phyloP scores from a whole-genome alignment of 2,113 vertebrate genomes.

The Myocastor coypus region DNA sequence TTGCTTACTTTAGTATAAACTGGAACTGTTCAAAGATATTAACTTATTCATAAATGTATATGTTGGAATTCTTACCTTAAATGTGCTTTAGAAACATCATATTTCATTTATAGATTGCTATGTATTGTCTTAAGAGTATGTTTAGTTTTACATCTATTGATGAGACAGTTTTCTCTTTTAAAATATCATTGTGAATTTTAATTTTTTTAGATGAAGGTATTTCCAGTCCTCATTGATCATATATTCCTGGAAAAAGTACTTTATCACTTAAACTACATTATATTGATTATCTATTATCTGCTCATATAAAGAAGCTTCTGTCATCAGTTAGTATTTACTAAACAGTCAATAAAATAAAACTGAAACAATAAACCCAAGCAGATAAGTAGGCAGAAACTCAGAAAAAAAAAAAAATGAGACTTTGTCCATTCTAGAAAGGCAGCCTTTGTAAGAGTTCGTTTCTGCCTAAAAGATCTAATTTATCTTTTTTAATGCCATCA shows the following conservation, averaged over 20 bases:
- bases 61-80: not conserved
- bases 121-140: slow-evolving; percentile 48
- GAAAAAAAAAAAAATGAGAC: slow-evolving; percentile 66
- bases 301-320: slow-evolving; percentile 73
- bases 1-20: slow-evolving; percentile 27
- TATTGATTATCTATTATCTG: slow-evolving; percentile 71
- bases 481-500: slow-evolving; percentile 63
- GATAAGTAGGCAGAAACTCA: slow-evolving; percentile 61
- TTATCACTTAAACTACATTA: slow-evolving; percentile 68
- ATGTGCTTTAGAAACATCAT: slow-evolving; percentile 18
- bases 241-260: slow-evolving; percentile 58
- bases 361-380: slow-evolving; percentile 69
- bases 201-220: slow-evolving; percentile 52
- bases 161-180: slow-evolving; percentile 37
- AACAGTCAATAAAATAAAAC: slow-evolving; percentile 77
- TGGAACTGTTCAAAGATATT: not conserved
- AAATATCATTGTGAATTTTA: slow-evolving; percentile 38
- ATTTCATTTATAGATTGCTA: slow-evolving; percentile 51
- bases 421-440: not conserved
- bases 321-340: slow-evolving; percentile 65
- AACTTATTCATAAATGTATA: slow-evolving; percentile 32
- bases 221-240: slow-evolving; percentile 52
- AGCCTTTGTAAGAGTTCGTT: slow-evolving; percentile 36
- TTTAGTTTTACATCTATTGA: slow-evolving; percentile 6
- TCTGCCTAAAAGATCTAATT: slow-evolving; percentile 60